Percentiles rank a stretch among this genome's conserved stretches.
phyloP scores from a whole-genome alignment of 2,888 invertebrate genomes.

The Ganaspis brasiliensis region DNA sequence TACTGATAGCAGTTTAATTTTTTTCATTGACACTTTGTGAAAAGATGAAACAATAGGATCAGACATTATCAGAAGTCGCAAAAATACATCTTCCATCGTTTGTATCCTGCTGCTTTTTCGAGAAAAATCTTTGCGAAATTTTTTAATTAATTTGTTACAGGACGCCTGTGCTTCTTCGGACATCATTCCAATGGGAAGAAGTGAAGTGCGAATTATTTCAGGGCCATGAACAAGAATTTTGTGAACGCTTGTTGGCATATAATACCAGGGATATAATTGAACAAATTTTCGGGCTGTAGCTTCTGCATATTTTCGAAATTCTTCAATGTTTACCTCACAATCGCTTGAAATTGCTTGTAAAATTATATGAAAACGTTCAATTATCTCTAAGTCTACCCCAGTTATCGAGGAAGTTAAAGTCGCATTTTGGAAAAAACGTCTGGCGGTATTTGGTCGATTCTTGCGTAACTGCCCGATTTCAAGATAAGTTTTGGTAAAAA shows the following conservation, averaged over 20 bases:
- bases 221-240: conserved; percentile 9
- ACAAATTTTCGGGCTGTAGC: background rate
- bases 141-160: conserved; percentile 19
- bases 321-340: conserved; percentile 11
- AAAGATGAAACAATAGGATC: conserved; percentile 24
- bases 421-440: conserved; percentile 51
- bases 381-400: conserved; percentile 48
- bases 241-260: background rate
- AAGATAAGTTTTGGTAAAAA: no score
- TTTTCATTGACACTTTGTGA: background rate
- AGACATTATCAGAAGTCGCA: conserved; percentile 5
- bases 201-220: background rate
- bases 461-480: no score
- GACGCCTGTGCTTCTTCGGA: background rate
- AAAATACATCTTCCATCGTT: conserved; percentile 24
- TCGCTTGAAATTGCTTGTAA: conserved; percentile 44
- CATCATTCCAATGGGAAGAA: conserved; percentile 16
- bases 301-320: conserved; percentile 7
- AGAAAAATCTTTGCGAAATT: conserved; percentile 1
- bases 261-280: background rate
- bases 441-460: no score
- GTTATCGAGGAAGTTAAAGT: conserved; percentile 44
- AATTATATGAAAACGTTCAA: conserved; percentile 49
- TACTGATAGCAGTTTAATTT: conserved; percentile 11
- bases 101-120: conserved; percentile 2